Evolutionary conservation across 1,140 invertebrate genomes (phyloP).

Genomic region (Diprion similis): DNA sequence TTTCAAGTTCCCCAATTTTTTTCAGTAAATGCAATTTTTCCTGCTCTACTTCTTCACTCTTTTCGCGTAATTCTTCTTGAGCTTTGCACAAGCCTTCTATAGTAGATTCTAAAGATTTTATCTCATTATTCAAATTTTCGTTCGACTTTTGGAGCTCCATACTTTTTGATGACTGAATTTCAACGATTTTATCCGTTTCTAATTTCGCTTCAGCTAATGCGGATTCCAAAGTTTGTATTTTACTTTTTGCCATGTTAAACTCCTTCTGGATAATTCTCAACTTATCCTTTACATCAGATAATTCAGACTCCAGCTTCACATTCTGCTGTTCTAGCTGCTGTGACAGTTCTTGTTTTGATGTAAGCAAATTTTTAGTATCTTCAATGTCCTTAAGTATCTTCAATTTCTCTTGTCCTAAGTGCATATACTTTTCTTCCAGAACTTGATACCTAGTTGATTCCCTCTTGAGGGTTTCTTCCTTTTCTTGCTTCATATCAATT

Average conservation of each 20-base stretch:
- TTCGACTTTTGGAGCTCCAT: slow-evolving; percentile 8
- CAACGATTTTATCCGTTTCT: not conserved
- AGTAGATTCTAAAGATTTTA: not conserved
- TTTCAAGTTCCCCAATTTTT: slow-evolving; percentile 23
- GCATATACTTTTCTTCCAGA: slow-evolving; percentile 4
- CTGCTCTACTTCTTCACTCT: slow-evolving; percentile 20
- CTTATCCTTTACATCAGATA: not conserved
- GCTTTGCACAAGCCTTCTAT: slow-evolving; percentile 8
- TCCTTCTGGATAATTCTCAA: not conserved
- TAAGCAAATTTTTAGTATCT: slow-evolving; percentile 13
- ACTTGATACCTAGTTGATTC: slow-evolving; percentile 24
- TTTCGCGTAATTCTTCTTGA: not conserved
- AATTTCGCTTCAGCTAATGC: not conserved
- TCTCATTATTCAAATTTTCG: slow-evolving; percentile 2
- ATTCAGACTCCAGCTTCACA: not conserved
- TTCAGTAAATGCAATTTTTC: slow-evolving; percentile 25
- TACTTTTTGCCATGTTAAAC: not conserved
- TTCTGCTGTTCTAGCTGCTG: not conserved
- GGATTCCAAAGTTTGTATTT: not conserved
- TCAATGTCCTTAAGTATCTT: not conserved
- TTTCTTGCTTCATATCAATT: not conserved
- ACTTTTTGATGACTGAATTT: not conserved
- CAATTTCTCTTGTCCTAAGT: slow-evolving; percentile 8
- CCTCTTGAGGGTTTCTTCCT: slow-evolving; percentile 31
- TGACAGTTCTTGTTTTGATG: slow-evolving; percentile 7